phyloP scores from a whole-genome alignment of 2,797 vertebrate species.

The Sebastes itinus region DNA sequence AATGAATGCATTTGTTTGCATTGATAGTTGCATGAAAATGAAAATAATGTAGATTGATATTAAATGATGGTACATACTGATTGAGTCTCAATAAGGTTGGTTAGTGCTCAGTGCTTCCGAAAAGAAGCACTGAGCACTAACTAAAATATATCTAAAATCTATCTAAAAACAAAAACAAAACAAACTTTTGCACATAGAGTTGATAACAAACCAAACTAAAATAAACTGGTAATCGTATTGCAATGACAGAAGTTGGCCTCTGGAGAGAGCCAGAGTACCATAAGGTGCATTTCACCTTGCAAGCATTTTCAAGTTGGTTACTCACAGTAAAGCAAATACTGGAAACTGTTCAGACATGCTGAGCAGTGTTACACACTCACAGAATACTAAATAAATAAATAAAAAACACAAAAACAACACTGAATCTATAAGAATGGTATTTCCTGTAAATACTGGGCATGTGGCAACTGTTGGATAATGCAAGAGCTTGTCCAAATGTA shows the following conservation, averaged over 20 bases:
- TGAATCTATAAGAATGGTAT: too few species aligned
- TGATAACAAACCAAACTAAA: background rate
- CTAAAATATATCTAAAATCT: background rate
- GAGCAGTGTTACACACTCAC: too few species aligned
- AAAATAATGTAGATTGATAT: background rate
- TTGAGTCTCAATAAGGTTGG: background rate
- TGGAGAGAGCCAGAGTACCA: constrained; percentile 39
- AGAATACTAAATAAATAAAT: too few species aligned
- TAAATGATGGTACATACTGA: background rate
- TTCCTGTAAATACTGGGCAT: background rate
- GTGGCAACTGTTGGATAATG: too few species aligned
- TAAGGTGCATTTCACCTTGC: background rate
- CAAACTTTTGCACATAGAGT: background rate
- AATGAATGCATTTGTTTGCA: background rate
- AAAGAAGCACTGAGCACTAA: too few species aligned
- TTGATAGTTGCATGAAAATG: background rate
- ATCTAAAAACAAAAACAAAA: background rate
- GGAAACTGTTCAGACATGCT: too few species aligned
- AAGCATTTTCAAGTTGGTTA: background rate
- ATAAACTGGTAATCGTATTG: background rate
- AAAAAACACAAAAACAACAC: too few species aligned
- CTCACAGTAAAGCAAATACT: background rate
- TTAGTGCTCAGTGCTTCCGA: too few species aligned
- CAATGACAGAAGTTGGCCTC: constrained; percentile 26
- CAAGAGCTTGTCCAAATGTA: too few species aligned